Evolutionary conservation across 2,113 vertebrate genomes (phyloP).

Genomic region (Pungitius pungitius): DNA sequence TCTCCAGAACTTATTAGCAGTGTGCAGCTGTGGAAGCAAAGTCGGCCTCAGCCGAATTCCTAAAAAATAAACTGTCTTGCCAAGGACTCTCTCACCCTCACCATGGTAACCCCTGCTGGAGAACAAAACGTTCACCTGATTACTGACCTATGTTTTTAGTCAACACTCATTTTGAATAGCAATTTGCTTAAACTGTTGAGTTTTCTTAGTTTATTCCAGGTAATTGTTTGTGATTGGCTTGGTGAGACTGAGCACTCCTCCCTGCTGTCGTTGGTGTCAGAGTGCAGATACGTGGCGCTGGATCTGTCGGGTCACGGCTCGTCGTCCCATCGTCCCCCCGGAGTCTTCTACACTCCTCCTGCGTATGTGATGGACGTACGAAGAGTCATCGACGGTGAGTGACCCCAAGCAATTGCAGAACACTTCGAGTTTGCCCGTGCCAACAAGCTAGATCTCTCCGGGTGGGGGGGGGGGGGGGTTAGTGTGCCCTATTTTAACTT

Average conservation of each 20-base stretch:
- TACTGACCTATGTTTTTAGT: background rate
- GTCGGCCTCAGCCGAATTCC: background rate
- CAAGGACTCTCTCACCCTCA: too few species aligned
- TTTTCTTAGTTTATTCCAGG: background rate
- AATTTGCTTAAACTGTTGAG: background rate
- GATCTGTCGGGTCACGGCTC: constrained; percentile 89
- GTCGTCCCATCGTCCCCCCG: constrained; percentile 86
- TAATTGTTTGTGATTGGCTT: background rate
- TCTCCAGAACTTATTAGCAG: too few species aligned
- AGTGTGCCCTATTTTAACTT: too few species aligned
- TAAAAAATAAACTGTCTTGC: background rate
- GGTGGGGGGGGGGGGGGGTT: too few species aligned
- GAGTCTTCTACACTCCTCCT: constrained; percentile 80
- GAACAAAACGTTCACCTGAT: too few species aligned
- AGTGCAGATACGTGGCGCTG: constrained; percentile 83
- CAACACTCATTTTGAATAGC: too few species aligned
- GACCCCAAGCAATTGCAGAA: background rate
- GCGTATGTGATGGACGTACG: constrained; percentile 84
- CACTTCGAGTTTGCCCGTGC: background rate
- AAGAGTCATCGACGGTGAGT: constrained; percentile 80
- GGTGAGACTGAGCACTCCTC: background rate
- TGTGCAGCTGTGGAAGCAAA: too few species aligned
- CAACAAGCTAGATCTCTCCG: background rate
- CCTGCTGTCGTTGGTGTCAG: constrained; percentile 69
- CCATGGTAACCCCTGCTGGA: background rate